Evolutionary conservation across 1,140 invertebrate genomes (phyloP), one percentile per base, ranked within the genome.

Genomic region (Achatina immaculata): DNA sequence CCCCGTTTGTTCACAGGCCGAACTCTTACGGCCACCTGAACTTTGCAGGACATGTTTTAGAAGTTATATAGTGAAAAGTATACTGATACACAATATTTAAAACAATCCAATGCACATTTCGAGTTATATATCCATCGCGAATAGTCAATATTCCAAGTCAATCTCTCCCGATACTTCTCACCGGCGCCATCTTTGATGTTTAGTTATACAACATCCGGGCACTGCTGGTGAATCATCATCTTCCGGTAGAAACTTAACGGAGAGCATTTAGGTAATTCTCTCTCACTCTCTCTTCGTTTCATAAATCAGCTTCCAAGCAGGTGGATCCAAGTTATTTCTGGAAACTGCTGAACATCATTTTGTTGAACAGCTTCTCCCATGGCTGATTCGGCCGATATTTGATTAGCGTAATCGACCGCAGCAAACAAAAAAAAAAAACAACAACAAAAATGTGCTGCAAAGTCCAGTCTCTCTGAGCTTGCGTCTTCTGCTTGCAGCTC

Each of bases 1-100:
- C 97, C 97, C 95, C 97, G 94, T 87, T 96, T 94, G 94, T 97
- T 98, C 92, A 98, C 96, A 89, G 97, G 97, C 91, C 97, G 94
- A 89, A 99, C 96, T 91, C 97, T 94, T 86, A 99, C 96, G 87
- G 96, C 97, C 85, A 99, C 97, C 94, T 97, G 97, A 89, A 99
- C 97, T 94, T 98, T 98, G 94, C 88, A 88, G 31, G 72, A 55
- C 72, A 75, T 81, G 42, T 45, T 76, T 19, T 16, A 40, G 34
- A 24, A 36, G 40, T 40, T 71, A 36, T 16, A 68, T 31, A 42
- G 31, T 34, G 14, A 66, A 62, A 62, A 80, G 24, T 58, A 45
- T 19, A 31, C n/a, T 0, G 66, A 66, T 31, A 66, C n/a, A 66
- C 28, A 78, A 62, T 40, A 78, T 24, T 78, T 28, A 42, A 45